Percentiles rank a stretch among this genome's conserved stretches.
These are phyloP conservation scores for Cerastoderma edule DNA, from an alignment of 2,888 invertebrate species.

Conservation along the genomic window DNA sequence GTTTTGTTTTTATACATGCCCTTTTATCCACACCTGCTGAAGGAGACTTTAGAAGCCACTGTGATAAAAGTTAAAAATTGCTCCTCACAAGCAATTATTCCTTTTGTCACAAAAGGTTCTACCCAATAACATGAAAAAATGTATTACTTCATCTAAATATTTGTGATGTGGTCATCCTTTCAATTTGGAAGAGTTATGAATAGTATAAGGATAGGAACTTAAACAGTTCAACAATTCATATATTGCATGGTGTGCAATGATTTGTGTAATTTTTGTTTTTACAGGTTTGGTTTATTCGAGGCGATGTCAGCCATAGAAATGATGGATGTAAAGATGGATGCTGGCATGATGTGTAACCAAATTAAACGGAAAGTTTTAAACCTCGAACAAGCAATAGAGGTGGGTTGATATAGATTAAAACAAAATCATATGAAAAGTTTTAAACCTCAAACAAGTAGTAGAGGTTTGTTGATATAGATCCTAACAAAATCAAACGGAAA, in stretches of 20 bases:
- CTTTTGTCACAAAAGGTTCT: neutral
- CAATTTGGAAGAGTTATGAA: neutral
- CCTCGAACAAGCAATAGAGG: constrained; percentile 93
- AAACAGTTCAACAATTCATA: neutral
- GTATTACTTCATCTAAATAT: too few relatives aligned
- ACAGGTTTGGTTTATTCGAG: constrained; percentile 90
- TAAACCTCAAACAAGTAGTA: too few relatives aligned
- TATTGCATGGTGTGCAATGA: neutral
- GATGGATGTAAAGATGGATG: constrained; percentile 99
- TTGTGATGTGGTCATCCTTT: too few relatives aligned
- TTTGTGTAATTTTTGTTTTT: constrained; percentile 16
- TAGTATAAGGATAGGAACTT: neutral
- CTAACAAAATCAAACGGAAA: constrained; percentile 91
- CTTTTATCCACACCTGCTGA: too few relatives aligned
- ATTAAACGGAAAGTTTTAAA: constrained; percentile 90
- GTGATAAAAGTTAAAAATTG: constrained; percentile 4
- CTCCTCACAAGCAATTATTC: neutral
- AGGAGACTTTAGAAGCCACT: neutral
- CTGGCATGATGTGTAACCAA: constrained; percentile 97
- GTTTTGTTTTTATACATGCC: too few relatives aligned
- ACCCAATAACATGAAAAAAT: too few relatives aligned
- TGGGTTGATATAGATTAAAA: constrained; percentile 84
- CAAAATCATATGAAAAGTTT: too few relatives aligned
- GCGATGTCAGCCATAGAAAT: constrained; percentile 99
- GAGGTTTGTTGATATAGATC: constrained; percentile 99